Evolutionary conservation across 2,797 vertebrate species (phyloP), one percentile per base, ranked within the genome.

Genomic region (Acanthurus tractus): DNA sequence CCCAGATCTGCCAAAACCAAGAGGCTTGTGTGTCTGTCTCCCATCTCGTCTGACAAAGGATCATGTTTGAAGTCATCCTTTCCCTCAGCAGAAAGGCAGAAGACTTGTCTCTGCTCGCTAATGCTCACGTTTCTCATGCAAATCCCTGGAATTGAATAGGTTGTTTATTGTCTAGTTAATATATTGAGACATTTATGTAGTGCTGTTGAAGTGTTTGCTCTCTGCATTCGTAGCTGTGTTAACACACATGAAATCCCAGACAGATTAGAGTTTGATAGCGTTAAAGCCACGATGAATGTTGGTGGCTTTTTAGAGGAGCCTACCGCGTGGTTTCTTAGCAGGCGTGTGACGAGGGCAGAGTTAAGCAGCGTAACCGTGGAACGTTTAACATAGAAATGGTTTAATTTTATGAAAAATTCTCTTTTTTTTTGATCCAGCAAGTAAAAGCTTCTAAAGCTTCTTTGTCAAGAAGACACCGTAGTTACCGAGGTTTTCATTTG

Each of bases 91-190:
- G 92, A 89, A 69, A 89, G 79, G 79, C 89, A 86, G 65, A 85
- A 72, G 88, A 90, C 92, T 88, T 88, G 91, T 94, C 89, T 89
- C 80, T 83, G 78, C 65, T 84, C 88, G 13, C 89, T 94, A 95
- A 95, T 94, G 88, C 94, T 89, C 82, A 82, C 90, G 86, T 94
- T 96, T 93, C 93, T 87, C 88, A 95, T 95, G 94, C 94, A 95
- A 95, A 95, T 95, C 94, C 94, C 82, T 73, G 62, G 88, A 92
- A 94, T 86, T 95, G 93, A 95, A 95, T 92, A 81, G 94, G 88
- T 93, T 95, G 93, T 95, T 95, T 95, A 94, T 95, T 95, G 93
- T 94, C 90, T 90, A 65, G 88, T 92, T 91, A 89, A 90, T 92
- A 94, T 94, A 94, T 86, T 92, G 93, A 93, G 91, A 95, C 93